These are phyloP conservation scores for Barnardius zonarius DNA, from an alignment of 2,113 vertebrate species.

Conservation along the genomic window DNA sequence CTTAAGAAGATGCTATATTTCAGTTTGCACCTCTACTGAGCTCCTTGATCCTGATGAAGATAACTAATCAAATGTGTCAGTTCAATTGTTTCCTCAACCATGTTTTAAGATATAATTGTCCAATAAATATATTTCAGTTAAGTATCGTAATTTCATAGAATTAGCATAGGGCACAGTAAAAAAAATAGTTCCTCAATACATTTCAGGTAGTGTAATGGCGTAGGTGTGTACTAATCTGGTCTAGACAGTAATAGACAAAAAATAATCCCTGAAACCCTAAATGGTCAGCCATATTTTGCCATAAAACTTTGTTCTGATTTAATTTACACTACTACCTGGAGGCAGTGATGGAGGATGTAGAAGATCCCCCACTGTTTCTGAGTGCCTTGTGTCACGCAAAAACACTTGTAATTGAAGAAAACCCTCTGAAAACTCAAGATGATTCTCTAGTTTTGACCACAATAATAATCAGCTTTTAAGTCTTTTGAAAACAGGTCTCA, in stretches of 20 bases:
- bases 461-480: background rate
- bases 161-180: background rate
- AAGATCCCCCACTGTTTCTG: background rate
- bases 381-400: background rate
- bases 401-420: background rate
- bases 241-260: background rate
- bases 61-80: background rate
- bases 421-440: background rate
- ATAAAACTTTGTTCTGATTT: background rate
- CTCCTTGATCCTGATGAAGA: background rate
- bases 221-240: background rate
- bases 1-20: background rate
- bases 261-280: accelerated
- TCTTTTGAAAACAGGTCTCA: background rate
- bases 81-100: background rate
- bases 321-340: background rate
- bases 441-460: background rate
- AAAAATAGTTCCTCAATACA: background rate
- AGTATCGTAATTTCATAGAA: background rate
- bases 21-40: background rate
- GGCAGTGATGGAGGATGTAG: background rate
- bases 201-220: background rate
- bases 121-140: background rate
- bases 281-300: background rate
- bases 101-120: background rate